phyloP scores from a whole-genome alignment of 1,140 invertebrate genomes.

The Streblospio benedicti region DNA sequence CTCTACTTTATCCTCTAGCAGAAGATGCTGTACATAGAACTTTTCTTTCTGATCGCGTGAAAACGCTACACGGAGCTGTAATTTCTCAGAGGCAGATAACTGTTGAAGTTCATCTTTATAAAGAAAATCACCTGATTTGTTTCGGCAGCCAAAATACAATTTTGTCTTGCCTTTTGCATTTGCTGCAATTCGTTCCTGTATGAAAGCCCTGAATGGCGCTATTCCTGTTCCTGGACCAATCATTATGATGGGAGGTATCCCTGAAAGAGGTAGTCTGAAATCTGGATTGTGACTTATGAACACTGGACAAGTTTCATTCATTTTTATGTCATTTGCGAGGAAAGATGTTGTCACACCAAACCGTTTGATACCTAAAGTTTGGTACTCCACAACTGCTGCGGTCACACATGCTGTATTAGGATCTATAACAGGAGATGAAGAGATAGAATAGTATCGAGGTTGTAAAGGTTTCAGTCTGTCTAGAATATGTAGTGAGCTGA shows the following conservation, averaged over 20 bases:
- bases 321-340: slow-evolving; percentile 1
- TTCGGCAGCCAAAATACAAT: slow-evolving; percentile 93
- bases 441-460: slow-evolving; percentile 41
- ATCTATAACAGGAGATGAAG: slow-evolving; percentile 11
- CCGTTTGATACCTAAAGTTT: slow-evolving; percentile 3
- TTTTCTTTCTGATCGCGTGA: slow-evolving; percentile 85
- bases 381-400: slow-evolving; percentile 28
- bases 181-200: slow-evolving; percentile 70
- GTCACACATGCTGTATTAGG: slow-evolving; percentile 22
- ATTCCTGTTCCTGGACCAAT: slow-evolving; percentile 98
- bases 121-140: slow-evolving; percentile 81
- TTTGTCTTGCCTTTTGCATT: slow-evolving; percentile 87
- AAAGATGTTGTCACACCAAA: background rate
- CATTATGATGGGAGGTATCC: slow-evolving; percentile 88
- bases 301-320: background rate
- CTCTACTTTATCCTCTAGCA: slow-evolving; percentile 77
- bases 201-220: slow-evolving; percentile 94
- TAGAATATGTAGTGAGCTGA: slow-evolving; percentile 27
- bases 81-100: too few species aligned
- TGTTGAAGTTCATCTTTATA: slow-evolving; percentile 93
- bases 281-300: slow-evolving; percentile 58
- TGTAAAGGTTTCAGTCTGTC: slow-evolving; percentile 32
- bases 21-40: slow-evolving; percentile 87
- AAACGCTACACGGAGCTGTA: slow-evolving; percentile 70
- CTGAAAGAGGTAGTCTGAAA: slow-evolving; percentile 82